Conservation (phyloP, 2,797 vertebrate species). For the Peromyscus melanophrys region DNA sequence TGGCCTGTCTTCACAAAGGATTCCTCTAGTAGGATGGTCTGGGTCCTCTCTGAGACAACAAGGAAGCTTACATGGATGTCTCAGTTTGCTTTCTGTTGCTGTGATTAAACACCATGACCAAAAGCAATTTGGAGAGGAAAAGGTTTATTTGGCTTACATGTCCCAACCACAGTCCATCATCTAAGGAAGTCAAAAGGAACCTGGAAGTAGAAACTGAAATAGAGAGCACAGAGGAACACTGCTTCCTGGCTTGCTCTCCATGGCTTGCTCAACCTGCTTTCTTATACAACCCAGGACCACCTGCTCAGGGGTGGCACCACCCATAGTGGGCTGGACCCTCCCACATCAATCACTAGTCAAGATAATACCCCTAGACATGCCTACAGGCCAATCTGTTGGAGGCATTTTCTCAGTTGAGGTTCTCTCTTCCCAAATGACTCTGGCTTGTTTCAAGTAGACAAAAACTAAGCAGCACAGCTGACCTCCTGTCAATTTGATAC, state of each 20-base stretch:
- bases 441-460: not conserved
- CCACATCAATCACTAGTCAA: not conserved
- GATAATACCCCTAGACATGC: not conserved
- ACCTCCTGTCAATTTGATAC: not conserved
- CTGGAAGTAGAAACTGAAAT: not conserved
- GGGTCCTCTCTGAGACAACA: not conserved
- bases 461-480: not conserved
- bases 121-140: not conserved
- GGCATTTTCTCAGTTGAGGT: not conserved
- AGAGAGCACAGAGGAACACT: not conserved
- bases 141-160: not conserved
- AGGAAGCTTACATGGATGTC: too few species aligned
- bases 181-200: not conserved
- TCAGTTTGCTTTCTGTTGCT: not conserved
- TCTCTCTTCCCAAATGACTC: not conserved
- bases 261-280: not conserved
- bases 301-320: not conserved
- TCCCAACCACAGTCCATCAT: not conserved
- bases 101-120: not conserved
- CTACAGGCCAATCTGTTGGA: not conserved
- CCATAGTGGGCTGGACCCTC: not conserved
- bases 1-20: not conserved
- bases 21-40: not conserved
- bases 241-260: not conserved
- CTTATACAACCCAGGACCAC: not conserved